Evolutionary conservation across 2,888 invertebrate genomes (phyloP).

Genomic region (Caenorhabditis angaria): DNA sequence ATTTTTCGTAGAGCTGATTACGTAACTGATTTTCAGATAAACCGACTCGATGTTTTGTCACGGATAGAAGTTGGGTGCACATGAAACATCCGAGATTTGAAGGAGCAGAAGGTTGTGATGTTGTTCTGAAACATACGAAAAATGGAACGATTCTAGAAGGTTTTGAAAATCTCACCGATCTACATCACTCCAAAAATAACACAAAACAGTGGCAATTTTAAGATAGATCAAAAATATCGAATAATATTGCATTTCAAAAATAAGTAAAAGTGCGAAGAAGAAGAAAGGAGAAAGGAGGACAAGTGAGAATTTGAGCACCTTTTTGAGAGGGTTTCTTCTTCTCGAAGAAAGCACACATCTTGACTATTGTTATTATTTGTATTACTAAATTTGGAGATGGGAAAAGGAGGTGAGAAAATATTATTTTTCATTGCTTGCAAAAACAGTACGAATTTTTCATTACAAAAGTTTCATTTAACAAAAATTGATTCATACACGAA

Average conservation of each 20-base stretch:
- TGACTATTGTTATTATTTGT: constrained; percentile 1
- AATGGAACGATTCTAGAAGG: background rate
- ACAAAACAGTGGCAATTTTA: constrained; percentile 7
- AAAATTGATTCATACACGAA: constrained; percentile 1
- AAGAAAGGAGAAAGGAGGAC: constrained; percentile 13
- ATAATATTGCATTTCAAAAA: constrained; percentile 2
- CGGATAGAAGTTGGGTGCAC: constrained; percentile 61
- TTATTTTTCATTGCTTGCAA: too few relatives aligned
- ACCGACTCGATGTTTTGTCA: constrained; percentile 63
- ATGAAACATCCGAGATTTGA: constrained; percentile 64
- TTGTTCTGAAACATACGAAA: constrained; percentile 7
- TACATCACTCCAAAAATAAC: constrained; percentile 36
- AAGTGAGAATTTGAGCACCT: constrained; percentile 48
- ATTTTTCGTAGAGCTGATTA: constrained; percentile 57
- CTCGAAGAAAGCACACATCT: background rate
- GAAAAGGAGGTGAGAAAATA: background rate
- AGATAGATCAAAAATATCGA: constrained; percentile 5
- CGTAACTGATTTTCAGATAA: constrained; percentile 60
- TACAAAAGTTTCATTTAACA: background rate
- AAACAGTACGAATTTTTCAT: background rate
- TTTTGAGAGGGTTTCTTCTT: constrained; percentile 7
- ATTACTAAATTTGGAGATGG: background rate
- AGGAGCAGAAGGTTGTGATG: constrained; percentile 21
- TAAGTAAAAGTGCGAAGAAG: constrained; percentile 9
- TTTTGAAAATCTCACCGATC: background rate